Evolutionary conservation across 2,888 invertebrate genomes (phyloP), one percentile per base, ranked within the genome.

Genomic region (Pyrochroa serraticornis): DNA sequence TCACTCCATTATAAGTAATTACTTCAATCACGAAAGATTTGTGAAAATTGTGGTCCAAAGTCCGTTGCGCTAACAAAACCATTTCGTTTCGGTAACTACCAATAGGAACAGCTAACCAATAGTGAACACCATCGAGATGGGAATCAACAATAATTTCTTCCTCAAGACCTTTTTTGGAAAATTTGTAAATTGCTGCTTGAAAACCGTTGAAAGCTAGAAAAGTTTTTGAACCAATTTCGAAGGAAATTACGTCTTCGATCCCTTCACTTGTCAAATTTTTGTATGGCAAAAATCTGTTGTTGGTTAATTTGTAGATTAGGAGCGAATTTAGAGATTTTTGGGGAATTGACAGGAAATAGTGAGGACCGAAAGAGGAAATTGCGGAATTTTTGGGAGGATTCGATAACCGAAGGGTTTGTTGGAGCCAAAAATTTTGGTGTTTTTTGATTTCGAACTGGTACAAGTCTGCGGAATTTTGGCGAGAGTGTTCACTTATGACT

Each of bases 31-130:
- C 65, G 42, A 65, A 63, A 3, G 74, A 66, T 30, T 60, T 63
- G 54, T 78, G 77, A 3, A 68, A 64, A 8, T 61, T 69, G 53
- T 77, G 72, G 46, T 76, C 66, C 13, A 78, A 12, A 14, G 44
- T 48, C 22, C 76, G 71, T 67, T 83, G 80, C 1, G 78, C 70
- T 6, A 83, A 59, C 37, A 83, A 59, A 41, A 82, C 63, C 1
- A 79, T 74, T 50, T 83, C 82, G 57, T 81, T 77, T 47, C 80
- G 74, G 56, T 80, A 80, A 1, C 77, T 80, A 47, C 75, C 68
- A 1, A 81, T 53, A 1, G 76, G 77, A 34, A 83, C 60, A 2
- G 76, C 71, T 35, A 77, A 61, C 75, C 77, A 79, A 62, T 69
- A 75, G 13, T 74, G 64, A 1, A 78, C 66, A 2, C 70, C 71